Base-by-base conservation (phyloP, 2,113 vertebrate genomes). In the Carlito syrichta region DNA sequence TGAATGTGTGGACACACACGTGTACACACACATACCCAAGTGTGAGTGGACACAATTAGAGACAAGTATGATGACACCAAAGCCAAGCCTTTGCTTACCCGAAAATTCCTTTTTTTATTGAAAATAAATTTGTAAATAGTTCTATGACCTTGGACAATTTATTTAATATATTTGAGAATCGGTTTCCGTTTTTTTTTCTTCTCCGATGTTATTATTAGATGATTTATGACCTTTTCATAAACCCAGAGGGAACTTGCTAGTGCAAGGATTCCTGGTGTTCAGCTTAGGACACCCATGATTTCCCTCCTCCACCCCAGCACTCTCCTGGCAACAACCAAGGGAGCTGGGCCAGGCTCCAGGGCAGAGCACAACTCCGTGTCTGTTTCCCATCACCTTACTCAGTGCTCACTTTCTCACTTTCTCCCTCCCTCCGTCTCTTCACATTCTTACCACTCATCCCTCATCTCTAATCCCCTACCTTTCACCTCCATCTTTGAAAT, bases 301-400 rank as follows among this genome's bases (percentile, higher is more conserved):
- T n/a, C 23, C 56, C 32, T 50, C 71, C 73, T n/a, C 7, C 13
- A 63, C 17, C 23, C 19, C 6, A 45, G 17, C 45, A 79, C 69
- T 93, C 30, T 79, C 62, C 38, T 43, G 68, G 79, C 79, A 87
- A n/a, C 30, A 63, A 43, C 82, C 84, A 20, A 76, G 48, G 30
- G 30, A 69, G 58, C 69, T 60, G 76, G 68, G 69, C 71, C 27
- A 32, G 79, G 73, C 16, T 66, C 92, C 79, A 43, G 69, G 79
- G 22, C 91, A 81, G 52, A 89, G 81, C 88, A 62, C 84, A 68
- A 71, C 35, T 56, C 54, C 16, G 8, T 0, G 4, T 62, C 94
- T 86, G 76, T 48, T 92, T 85, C 91, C 77, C 74, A 56, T 93
- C 87, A 86, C 85, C 84, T 97, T 84, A 77, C 84, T 50, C 27